Base-by-base conservation (phyloP, 30 jellyfish, hydroid and myxozoan genomes). In the Chrysaora quinquecirrha region DNA sequence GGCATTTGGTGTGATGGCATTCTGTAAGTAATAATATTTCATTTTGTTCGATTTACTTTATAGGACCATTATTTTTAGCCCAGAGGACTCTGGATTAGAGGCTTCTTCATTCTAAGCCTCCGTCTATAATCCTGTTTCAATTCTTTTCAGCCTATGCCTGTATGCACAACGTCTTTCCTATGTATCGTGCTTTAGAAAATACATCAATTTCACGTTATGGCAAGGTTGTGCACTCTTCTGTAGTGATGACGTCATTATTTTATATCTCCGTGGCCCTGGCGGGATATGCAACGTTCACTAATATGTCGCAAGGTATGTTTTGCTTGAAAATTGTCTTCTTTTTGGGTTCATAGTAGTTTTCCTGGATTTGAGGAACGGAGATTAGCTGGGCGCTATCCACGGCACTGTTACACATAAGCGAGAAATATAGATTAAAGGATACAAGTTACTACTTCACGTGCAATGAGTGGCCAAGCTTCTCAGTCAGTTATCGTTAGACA, bases 1-100 rank as follows among this genome's bases (percentile, higher is more conserved):
- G 96, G 96, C 96, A 1, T 75, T 85, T 74, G 96, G 96, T 0
- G 96, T 85, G n/a, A 85, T 85, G 96, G 96, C 96, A 12, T 85
- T 85, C 46, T 76, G 96, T 85, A 64, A 85, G 96, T 74, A 25
- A n/a, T n/a, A n/a, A n/a, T n/a, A n/a, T n/a, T n/a, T n/a, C n/a
- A n/a, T n/a, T n/a, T n/a, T n/a, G n/a, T n/a, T n/a, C n/a, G n/a
- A n/a, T n/a, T n/a, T n/a, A n/a, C n/a, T n/a, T n/a, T n/a, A n/a
- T n/a, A n/a, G n/a, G n/a, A n/a, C n/a, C n/a, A n/a, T n/a, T n/a
- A n/a, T n/a, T n/a, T n/a, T n/a, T n/a, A n/a, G n/a, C n/a, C n/a
- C n/a, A n/a, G n/a, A n/a, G n/a, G n/a, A n/a, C n/a, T n/a, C n/a
- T n/a, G n/a, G n/a, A n/a, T n/a, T n/a, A n/a, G n/a, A n/a, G n/a